phyloP scores from a whole-genome alignment of 2,888 invertebrate species.

The Machimus atricapillus region DNA sequence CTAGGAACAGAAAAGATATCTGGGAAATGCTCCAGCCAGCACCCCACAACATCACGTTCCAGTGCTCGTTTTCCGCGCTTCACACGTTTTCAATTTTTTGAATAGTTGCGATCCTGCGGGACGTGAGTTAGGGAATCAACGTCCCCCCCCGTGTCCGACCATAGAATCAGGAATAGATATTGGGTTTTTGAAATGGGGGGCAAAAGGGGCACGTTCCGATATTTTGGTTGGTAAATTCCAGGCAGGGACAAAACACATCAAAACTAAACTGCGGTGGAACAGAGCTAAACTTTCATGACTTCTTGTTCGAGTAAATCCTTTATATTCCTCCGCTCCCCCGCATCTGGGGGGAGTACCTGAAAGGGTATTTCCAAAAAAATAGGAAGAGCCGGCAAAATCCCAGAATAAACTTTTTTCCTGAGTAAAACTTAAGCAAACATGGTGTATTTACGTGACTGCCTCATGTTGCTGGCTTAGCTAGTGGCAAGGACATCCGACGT shows the following conservation, averaged over 20 bases:
- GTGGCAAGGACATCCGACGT: neutral
- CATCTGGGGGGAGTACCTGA: neutral
- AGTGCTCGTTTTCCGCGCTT: neutral
- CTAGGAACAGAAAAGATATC: neutral
- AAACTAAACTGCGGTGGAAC: neutral
- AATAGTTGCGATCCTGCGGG: neutral
- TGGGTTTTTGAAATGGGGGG: neutral
- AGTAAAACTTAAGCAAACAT: constrained; percentile 15
- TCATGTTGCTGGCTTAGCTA: constrained; percentile 11
- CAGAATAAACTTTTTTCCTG: constrained; percentile 3
- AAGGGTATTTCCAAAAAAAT: neutral
- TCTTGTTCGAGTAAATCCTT: neutral
- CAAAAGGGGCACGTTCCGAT: neutral
- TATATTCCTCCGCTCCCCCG: neutral
- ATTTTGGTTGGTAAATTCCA: neutral
- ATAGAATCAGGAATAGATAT: neutral
- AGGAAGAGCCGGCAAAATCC: neutral
- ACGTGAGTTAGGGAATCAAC: neutral
- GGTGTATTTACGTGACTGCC: neutral
- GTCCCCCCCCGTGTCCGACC: neutral
- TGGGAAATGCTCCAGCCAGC: neutral
- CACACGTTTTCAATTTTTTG: neutral
- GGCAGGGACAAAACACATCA: neutral
- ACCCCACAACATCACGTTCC: neutral
- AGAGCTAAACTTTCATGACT: neutral